These are phyloP conservation scores for Pomacea maculata DNA, from an alignment of 1,140 invertebrate genomes.

Conservation along the genomic window DNA sequence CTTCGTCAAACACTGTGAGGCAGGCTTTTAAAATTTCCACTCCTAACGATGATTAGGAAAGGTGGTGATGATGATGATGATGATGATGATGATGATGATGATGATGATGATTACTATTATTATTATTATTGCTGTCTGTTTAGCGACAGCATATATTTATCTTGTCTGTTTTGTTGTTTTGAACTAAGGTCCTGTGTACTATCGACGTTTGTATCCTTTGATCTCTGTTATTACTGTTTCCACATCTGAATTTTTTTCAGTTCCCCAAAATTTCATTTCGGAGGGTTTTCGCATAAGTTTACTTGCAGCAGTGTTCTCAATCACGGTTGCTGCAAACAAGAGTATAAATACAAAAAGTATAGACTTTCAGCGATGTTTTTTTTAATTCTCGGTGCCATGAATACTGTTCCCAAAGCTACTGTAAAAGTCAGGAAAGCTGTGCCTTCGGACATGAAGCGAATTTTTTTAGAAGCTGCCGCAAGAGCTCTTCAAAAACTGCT, in stretches of 20 bases:
- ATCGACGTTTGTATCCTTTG: not conserved
- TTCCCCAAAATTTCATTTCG: not conserved
- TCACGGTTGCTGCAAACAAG: not conserved
- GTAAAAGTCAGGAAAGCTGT: no score
- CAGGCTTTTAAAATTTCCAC: not conserved
- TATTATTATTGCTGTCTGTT: not conserved
- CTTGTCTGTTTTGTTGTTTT: not conserved
- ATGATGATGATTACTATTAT: not conserved
- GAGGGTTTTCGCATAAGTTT: no score
- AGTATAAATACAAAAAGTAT: not conserved
- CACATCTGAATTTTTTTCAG: not conserved
- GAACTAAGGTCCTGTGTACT: not conserved
- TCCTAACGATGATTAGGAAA: not conserved
- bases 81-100: slow-evolving; percentile 5
- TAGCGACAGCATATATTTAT: not conserved
- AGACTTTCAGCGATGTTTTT: not conserved
- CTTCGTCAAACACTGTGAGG: no score
- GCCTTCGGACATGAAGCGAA: no score
- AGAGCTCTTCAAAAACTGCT: no score
- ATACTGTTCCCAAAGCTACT: no score
- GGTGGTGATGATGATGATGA: slow-evolving; percentile 1
- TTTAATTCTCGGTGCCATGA: not conserved
- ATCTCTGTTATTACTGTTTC: not conserved
- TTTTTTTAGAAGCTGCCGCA: not conserved
- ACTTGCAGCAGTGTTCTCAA: no score